Base-by-base conservation (phyloP, 2,797 vertebrate species). In the Odontamblyopus rebecca region DNA sequence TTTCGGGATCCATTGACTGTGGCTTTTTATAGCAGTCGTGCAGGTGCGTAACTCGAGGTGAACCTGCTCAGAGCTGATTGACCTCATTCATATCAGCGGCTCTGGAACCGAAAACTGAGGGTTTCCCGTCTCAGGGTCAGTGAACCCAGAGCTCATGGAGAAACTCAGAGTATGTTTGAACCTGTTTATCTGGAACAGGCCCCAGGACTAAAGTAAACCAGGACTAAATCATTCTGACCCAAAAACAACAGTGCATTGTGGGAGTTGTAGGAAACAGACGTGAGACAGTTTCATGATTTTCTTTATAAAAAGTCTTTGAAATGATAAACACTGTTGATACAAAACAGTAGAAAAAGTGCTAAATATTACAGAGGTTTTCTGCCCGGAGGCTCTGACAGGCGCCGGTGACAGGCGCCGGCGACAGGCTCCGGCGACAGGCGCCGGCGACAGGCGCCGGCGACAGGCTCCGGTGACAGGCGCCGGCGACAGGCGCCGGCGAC, bases 281-380 rank as follows among this genome's bases (percentile, higher is more conserved):
- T 9, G 32, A 23, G n/a, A 7, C 23, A 5, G 5, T 26, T 44
- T 27, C 13, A 44, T 64, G 12, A 15, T 13, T 64, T 44, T 64
- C 38, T 64, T 64, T 64, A 64, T 64, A 64, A 64, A 63, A 64
- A 44, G 61, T 38, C 32, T 63, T 62, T 64, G 62, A 64, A 64
- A 64, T 64, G 62, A 64, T 64, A 48, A 64, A 64, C 44, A 64
- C n/a, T 26, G n/a, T 63, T n/a, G 11, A 63, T 63, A 63, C 61
- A 48, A 64, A 44, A 64, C 38, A 15, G 62, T 64, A 64, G n/a
- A 64, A 63, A 64, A 64, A 64, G 62, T 64, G 62, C 62, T 64
- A 44, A 64, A 64, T 38, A n/a, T 57, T 26, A 26, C 6, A 63
- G 16, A 38, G 23, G 4, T 35, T 38, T 63, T n/a, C 30, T 19